These are phyloP conservation scores for Gallinago solitaria DNA, from an alignment of 2,797 vertebrate species.

Conservation along the genomic window DNA sequence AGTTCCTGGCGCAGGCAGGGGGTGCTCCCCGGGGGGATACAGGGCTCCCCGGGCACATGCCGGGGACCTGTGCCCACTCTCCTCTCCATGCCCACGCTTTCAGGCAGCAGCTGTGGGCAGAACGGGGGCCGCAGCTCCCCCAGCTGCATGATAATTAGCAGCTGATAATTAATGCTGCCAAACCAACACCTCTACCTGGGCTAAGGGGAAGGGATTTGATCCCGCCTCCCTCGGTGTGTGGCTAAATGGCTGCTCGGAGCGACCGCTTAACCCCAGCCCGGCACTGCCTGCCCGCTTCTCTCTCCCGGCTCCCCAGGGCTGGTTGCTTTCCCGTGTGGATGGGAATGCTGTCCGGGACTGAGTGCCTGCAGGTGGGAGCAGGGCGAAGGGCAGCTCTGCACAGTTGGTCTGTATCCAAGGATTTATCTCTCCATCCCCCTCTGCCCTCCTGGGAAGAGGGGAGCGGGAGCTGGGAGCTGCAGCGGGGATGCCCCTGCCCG, in stretches of 20 bases:
- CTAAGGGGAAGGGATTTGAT: neutral
- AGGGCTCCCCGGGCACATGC: neutral
- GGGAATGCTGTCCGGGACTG: neutral
- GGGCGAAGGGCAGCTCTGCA: neutral
- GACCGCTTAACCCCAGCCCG: neutral
- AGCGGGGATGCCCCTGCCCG: slow-evolving; percentile 34
- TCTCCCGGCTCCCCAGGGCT: neutral
- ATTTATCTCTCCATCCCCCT: neutral
- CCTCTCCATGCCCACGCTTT: neutral
- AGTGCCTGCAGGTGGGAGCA: neutral
- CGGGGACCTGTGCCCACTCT: neutral
- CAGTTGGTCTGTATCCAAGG: neutral
- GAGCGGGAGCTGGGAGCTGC: neutral
- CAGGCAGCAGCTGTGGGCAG: neutral
- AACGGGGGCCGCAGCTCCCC: accelerated
- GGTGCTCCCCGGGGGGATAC: neutral
- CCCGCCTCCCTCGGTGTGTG: neutral
- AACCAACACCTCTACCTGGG: neutral
- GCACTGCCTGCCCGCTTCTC: neutral
- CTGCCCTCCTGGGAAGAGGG: neutral
- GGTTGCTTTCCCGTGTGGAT: neutral
- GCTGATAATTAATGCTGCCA: neutral
- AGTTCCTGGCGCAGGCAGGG: accelerated
- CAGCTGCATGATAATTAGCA: neutral
- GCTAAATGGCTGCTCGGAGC: neutral